Evolutionary conservation across 2,113 vertebrate genomes (phyloP), one percentile per base, ranked within the genome.

Genomic region (Tachysurus fulvidraco): DNA sequence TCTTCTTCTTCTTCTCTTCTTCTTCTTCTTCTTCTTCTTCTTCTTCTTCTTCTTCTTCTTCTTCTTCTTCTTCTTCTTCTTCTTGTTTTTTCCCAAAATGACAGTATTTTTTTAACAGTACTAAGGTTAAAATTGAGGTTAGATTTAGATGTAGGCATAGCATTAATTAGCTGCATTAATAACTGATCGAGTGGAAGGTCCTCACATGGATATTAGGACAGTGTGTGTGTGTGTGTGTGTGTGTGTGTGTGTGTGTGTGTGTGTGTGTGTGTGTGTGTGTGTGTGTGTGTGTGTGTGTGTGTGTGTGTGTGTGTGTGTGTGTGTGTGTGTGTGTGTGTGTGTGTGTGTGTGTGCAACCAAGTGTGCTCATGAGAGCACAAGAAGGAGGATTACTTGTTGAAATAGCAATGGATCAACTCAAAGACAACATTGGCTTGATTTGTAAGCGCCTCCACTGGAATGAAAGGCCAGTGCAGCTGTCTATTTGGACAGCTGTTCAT

Each of bases 401-500:
- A 95, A 94, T 92, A 94, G 93, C 93, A 92, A 91, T 90, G 93
- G 94, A 95, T 96, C 93, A 95, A 94, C 91, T 91, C 90, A 94
- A 95, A 95, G 91, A 93, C 94, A 94, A 94, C 93, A 93, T 90
- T 90, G 93, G 91, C 93, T 92, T 93, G 92, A 93, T 93, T 94
- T 91, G 92, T 92, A 94, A 92, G 93, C 93, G 91, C 91, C 88
- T 89, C 88, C 23, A 81, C 92, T 84, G 81, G 91, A 89, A 91
- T 90, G 93, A 91, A 94, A 91, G 91, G 91, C 84, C 88, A 71
- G 30, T 65, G 94, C 95, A 95, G 94, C 95, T 96, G 95, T 95
- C 93, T 91, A 89, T 36, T 52, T 60, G 87, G 94, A 94, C 94
- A 95, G 94, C 95, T 95, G 95, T 93, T 92, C 23, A 88, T 88